Evolutionary conservation across 2,113 vertebrate genomes (phyloP).

Genomic region (Pelobates fuscus): DNA sequence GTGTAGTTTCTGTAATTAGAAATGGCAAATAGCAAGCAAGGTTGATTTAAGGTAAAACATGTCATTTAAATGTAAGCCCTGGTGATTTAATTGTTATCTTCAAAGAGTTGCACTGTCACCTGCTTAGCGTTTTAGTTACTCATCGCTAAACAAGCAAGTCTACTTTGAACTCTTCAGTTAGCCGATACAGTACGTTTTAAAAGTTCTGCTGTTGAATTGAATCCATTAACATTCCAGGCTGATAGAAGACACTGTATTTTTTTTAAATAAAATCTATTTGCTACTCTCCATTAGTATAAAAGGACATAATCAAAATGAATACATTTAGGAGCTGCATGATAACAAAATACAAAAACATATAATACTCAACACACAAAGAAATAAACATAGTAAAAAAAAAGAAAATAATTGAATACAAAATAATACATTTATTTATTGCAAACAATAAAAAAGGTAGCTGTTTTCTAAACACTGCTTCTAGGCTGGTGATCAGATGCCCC

Average conservation of each 20-base stretch:
- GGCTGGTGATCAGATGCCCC: too few species aligned
- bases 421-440: too few species aligned
- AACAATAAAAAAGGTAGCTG: too few species aligned
- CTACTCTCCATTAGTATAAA: too few species aligned
- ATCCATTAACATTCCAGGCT: conserved; percentile 25
- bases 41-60: conserved; percentile 16
- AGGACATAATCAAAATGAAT: too few species aligned
- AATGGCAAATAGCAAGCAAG: conserved; percentile 12
- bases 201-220: conserved; percentile 3
- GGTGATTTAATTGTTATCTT: conserved; percentile 14
- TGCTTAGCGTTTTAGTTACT: conserved; percentile 28
- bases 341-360: too few species aligned
- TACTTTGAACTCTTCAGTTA: conserved; percentile 30
- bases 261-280: too few species aligned
- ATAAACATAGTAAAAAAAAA: too few species aligned
- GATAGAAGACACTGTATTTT: neutral
- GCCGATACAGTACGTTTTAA: conserved; percentile 10
- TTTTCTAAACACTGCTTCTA: too few species aligned
- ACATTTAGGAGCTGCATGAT: too few species aligned
- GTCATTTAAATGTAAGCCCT: conserved; percentile 3
- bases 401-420: too few species aligned
- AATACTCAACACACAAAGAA: too few species aligned
- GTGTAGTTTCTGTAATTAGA: conserved; percentile 22
- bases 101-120: conserved; percentile 31
- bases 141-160: conserved; percentile 11